Evolutionary conservation across 2,113 vertebrate species (phyloP), one percentile per base, ranked within the genome.

Genomic region (Tor tambroides): DNA sequence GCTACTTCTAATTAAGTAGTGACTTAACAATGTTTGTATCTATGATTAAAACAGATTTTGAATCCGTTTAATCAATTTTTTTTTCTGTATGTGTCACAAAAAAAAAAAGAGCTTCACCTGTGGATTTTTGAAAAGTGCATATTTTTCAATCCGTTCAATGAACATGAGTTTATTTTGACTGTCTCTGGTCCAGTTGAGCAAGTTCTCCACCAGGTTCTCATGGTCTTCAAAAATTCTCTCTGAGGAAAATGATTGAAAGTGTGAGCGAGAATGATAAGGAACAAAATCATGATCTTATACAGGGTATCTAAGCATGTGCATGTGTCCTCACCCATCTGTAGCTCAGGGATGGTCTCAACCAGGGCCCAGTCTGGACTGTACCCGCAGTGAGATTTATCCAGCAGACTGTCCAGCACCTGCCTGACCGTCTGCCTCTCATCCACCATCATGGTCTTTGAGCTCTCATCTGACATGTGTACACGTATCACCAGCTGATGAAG

Each of bases 391-490:
- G 98, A 99, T 89, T 99, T 99, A 89, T 99, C 98, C 96, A 98
- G 96, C 89, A 99, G 93, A 93, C 96, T 98, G 90, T 98, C 98
- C 93, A 99, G 95, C 84, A 99, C 98, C 95, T 99, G 98, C 90
- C 97, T 95, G 89, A 99, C 98, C 0, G 97, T 97, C 91, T 99
- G 98, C 81, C 98, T 95, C 95, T 99, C 98, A 35, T 99, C 98
- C 91, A 99, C 98, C 98, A 99, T 99, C 98, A 99, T 99, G 32
- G 98, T 99, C 94, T 99, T 99, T 85, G 98, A 99, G 93, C 98
- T 99, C 92, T 99, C 97, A 67, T 99, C 98, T 6, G 98, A 98
- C 97, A 99, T 98, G 92, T 99, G 98, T 78, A 99, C 97, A 91
- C 98, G 93, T 91, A 99, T 98, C 89, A 99, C 98, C 94, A 99